Evolutionary conservation across 2,113 vertebrate species (phyloP), one percentile per base, ranked within the genome.

Genomic region (Vulpes vulpes): DNA sequence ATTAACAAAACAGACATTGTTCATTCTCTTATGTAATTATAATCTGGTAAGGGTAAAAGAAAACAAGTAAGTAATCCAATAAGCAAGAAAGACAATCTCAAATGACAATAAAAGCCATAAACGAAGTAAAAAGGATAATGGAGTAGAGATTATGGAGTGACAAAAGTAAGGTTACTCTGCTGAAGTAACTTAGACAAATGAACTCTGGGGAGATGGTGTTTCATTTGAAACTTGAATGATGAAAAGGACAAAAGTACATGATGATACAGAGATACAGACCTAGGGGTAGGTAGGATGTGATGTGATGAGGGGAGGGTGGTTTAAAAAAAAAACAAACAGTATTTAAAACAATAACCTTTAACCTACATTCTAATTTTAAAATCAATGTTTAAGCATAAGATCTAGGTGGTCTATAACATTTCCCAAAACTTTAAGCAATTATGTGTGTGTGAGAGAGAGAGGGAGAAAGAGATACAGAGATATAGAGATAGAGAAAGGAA

Each of bases 391-490:
- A 43, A 83, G 62, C 9, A 89, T 38, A 90, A 74, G 57, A 64
- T 65, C 22, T 43, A 74, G 27, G 43, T 83, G 2, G 16, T 67
- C 27, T 55, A 51, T 1, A 14, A 69, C 59, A 59, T 64, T 43
- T 12, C 8, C 7, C 74, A 38, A 67, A 69, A n/a, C 43, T 82
- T 2, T 73, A 30, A 38, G 12, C 35, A 74, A 19, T 1, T 25
- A 3, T 69, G 2, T 74, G 3, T 71, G 5, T 76, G 12, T 76
- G 7, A 17, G 4, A 16, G 27, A 14, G 38, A 64, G 11, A 15
- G 4, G 1, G 4, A 49, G 15, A 65, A 6, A 62, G 3, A 23
- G 11, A 3, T 0, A 74, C 3, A n/a, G 11, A 8, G 2, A 11
- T 3, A 91, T 11, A 76, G 9, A 35, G 25, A 93, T 2, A 17